These are phyloP conservation scores for Tiphia femorata DNA, from an alignment of 2,888 invertebrate species.

Conservation along the genomic window DNA sequence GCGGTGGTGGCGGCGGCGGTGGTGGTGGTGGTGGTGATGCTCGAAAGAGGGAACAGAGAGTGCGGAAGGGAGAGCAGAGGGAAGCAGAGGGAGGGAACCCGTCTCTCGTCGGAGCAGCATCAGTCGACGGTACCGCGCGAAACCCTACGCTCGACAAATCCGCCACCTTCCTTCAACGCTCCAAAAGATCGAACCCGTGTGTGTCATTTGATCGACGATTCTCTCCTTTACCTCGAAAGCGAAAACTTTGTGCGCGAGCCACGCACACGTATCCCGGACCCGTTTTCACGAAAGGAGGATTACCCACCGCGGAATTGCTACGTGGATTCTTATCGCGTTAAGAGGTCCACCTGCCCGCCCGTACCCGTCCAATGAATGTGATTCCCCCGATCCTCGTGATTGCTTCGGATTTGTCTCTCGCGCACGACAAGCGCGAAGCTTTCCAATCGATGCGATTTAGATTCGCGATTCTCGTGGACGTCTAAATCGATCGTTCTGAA, in stretches of 20 bases:
- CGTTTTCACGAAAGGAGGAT: too few species aligned
- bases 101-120: conserved; percentile 41
- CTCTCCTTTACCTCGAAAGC: not conserved
- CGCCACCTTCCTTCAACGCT: conserved; percentile 8
- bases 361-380: too few species aligned
- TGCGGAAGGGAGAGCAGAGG: conserved; percentile 26
- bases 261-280: too few species aligned
- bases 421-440: too few species aligned
- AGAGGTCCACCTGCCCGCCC: too few species aligned
- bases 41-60: conserved; percentile 18
- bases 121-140: conserved; percentile 53
- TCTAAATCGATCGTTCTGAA: too few species aligned
- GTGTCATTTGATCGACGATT: not conserved
- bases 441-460: too few species aligned
- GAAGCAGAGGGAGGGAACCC: conserved; percentile 24
- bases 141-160: conserved; percentile 39
- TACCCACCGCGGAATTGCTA: too few species aligned
- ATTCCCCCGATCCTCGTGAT: too few species aligned
- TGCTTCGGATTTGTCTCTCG: too few species aligned
- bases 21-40: conserved; percentile 20
- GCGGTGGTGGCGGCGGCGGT: conserved; percentile 6
- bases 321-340: too few species aligned
- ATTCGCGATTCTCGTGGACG: too few species aligned
- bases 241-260: not conserved
- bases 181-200: not conserved